Conservation (phyloP, 2,113 vertebrate genomes). For the Dromaius novaehollandiae region DNA sequence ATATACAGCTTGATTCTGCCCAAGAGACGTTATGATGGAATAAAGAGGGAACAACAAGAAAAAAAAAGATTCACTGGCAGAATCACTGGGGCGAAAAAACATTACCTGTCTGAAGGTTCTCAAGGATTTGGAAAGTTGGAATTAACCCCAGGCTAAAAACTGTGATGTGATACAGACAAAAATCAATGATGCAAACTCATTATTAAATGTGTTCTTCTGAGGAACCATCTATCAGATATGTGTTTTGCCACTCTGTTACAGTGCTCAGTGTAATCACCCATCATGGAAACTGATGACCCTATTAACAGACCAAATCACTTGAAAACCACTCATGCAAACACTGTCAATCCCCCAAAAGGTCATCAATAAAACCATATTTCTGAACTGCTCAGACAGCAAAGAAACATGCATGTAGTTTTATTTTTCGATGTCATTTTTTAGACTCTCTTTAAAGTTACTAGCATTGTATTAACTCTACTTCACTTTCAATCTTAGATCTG, state of each 20-base stretch:
- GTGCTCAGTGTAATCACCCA: neutral
- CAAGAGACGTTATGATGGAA: accelerated
- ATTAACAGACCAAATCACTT: neutral
- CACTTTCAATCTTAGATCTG: neutral
- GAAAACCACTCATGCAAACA: neutral
- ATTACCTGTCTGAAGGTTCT: neutral
- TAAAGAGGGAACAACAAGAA: neutral
- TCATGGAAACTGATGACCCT: neutral
- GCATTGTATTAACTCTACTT: neutral
- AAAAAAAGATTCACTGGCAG: neutral
- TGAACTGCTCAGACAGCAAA: neutral
- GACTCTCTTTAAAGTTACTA: neutral
- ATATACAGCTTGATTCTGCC: neutral
- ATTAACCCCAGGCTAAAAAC: neutral
- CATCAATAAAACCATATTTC: neutral
- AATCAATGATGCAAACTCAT: neutral
- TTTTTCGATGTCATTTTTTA: neutral
- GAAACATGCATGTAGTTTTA: neutral
- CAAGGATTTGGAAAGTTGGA: neutral
- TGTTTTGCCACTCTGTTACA: neutral
- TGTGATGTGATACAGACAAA: neutral
- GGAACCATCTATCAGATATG: accelerated
- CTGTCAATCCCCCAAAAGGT: neutral
- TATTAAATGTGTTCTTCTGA: neutral
- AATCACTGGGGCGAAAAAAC: accelerated